Conservation (phyloP, 2,888 invertebrate genomes). For the Callimorpha dominula region DNA sequence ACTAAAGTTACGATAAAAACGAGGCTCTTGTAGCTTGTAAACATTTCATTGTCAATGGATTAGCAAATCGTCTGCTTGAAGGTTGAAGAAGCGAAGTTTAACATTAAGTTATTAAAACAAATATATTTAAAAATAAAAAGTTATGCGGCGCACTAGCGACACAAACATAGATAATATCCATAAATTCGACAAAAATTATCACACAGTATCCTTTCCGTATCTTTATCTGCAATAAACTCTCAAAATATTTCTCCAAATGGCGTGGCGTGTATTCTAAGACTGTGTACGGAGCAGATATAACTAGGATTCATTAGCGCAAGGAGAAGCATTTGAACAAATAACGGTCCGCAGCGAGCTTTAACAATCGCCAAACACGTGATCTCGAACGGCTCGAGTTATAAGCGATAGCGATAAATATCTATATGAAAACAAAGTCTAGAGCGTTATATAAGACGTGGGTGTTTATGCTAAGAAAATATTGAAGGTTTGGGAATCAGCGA, state of each 20-base stretch:
- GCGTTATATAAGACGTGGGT: too few relatives aligned
- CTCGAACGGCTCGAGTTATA: conserved; percentile 12
- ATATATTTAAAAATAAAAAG: too few relatives aligned
- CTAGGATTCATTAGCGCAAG: conserved; percentile 52
- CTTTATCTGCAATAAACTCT: background rate
- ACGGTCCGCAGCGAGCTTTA: conserved; percentile 51
- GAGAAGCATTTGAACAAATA: conserved; percentile 56
- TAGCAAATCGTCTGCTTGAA: background rate
- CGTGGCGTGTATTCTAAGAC: conserved; percentile 29
- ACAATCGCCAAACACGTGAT: conserved; percentile 48
- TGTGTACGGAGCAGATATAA: conserved; percentile 34
- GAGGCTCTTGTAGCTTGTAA: background rate
- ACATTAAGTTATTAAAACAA: too few relatives aligned
- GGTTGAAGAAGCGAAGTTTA: too few relatives aligned
- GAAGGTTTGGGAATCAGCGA: too few relatives aligned
- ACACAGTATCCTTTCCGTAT: background rate
- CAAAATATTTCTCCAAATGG: conserved; percentile 33
- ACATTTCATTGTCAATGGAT: background rate
- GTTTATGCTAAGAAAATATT: too few relatives aligned
- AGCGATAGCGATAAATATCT: conserved; percentile 14
- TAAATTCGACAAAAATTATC: too few relatives aligned
- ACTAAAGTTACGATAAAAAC: too few relatives aligned
- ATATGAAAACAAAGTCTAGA: too few relatives aligned
- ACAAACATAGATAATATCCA: too few relatives aligned
- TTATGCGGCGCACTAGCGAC: too few relatives aligned